Evolutionary conservation across 2,797 vertebrate species (phyloP), one percentile per base, ranked within the genome.

Genomic region (Cephalopachus bancanus): DNA sequence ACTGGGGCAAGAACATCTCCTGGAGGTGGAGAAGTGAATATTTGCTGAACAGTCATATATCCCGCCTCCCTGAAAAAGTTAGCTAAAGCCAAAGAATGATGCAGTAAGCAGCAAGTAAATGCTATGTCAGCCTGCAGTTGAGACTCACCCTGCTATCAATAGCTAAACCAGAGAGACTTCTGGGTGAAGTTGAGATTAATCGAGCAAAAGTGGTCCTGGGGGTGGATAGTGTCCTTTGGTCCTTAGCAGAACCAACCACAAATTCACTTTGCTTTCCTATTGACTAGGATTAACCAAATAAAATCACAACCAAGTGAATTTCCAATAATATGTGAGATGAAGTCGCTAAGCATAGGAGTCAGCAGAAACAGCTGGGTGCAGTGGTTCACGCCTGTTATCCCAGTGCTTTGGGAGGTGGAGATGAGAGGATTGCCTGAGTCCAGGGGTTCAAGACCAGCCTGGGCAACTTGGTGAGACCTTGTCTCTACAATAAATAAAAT

Each of bases 191-290:
- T 5, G 8, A 69, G 59, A 57, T 64, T 64, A 51, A 37, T 44
- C 11, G 26, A 11, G 17, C n/a, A 59, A 33, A 37, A 5, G 64
- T 44, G 53, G 57, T n/a, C 12, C 19, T 44, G n/a, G 37, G 16
- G 20, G 62, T 37, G 37, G 53, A 5, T 20, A 19, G 15, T 3
- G 3, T 64, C 24, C 20, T 24, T 33, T 62, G 5, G 3, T 19
- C 91, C 59, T 67, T 81, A 60, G 59, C 24, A 64, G 85, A 90
- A 95, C 44, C 22, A 87, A 92, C 89, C 26, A 44, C 22, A 71
- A 78, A 87, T 37, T n/a, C 10, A 72, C 8, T 74, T 60, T 86
- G n/a, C 49, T 71, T 92, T 90, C 65, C 57, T 28, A 10, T 8
- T 60, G 75, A 49, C 28, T 78, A 49, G 37, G 17, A 76, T 80